Evolutionary conservation across 2,797 vertebrate genomes (phyloP).

Genomic region (Malacoraja senta): DNA sequence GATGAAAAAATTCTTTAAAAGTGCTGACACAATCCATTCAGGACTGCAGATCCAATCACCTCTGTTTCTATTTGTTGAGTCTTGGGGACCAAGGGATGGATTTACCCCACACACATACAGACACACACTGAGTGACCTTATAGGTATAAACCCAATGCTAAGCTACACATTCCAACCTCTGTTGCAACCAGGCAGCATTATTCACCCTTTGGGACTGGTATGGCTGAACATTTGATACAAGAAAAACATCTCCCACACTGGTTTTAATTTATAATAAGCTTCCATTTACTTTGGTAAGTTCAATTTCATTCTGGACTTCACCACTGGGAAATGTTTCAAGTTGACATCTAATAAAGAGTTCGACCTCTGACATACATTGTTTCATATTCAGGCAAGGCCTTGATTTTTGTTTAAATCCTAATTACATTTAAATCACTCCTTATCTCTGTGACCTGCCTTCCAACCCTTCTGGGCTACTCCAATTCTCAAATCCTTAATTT

Average conservation of each 20-base stretch:
- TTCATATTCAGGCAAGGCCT: not conserved
- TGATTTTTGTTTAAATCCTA: not conserved
- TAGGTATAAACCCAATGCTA: not conserved
- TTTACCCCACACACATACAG: not conserved
- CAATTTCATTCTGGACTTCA: not conserved
- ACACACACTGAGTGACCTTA: not conserved
- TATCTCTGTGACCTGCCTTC: not conserved
- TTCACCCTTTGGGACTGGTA: not conserved
- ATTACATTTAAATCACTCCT: not conserved
- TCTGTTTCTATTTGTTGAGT: not conserved
- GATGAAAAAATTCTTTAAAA: not conserved
- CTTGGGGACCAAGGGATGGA: not conserved
- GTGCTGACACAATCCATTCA: not conserved
- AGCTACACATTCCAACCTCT: not conserved
- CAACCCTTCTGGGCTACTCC: not conserved
- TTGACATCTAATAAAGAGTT: not conserved
- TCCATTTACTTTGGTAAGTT: not conserved
- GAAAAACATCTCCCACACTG: not conserved
- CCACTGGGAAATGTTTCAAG: not conserved
- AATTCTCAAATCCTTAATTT: not conserved
- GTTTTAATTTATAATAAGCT: not conserved
- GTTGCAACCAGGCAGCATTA: not conserved
- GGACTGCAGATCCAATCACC: not conserved
- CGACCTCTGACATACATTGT: not conserved
- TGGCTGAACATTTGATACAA: not conserved